These are phyloP conservation scores for Tragelaphus buxtoni DNA, from an alignment of 2,113 vertebrate genomes.

Conservation along the genomic window DNA sequence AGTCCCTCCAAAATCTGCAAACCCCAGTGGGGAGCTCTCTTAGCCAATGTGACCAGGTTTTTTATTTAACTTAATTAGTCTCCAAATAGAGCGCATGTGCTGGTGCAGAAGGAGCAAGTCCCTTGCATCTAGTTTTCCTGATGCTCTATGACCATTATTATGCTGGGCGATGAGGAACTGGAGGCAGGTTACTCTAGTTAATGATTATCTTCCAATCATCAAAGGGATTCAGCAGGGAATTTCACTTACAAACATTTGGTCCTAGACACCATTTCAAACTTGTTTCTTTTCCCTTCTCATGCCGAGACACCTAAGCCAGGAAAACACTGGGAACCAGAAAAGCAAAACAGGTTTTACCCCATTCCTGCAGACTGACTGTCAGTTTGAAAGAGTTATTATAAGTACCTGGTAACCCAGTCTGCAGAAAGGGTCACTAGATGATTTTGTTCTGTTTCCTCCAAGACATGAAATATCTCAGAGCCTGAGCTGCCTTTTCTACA, in stretches of 20 bases:
- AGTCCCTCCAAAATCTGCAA: background rate
- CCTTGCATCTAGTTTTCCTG: slow-evolving; percentile 39
- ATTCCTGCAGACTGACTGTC: background rate
- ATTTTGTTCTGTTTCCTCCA: slow-evolving; percentile 25
- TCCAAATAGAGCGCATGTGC: slow-evolving; percentile 29
- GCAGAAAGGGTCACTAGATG: background rate
- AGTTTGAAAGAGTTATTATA: slow-evolving; percentile 49
- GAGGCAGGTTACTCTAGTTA: background rate
- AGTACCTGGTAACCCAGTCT: slow-evolving; percentile 2
- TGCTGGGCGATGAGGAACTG: background rate
- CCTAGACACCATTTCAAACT: slow-evolving; percentile 22
- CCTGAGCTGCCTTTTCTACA: background rate
- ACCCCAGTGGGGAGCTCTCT: background rate
- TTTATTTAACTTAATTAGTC: slow-evolving; percentile 57
- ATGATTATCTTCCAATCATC: background rate
- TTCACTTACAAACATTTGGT: slow-evolving; percentile 52
- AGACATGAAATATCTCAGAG: background rate
- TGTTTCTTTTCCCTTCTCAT: slow-evolving; percentile 30
- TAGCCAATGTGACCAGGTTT: slow-evolving; percentile 15
- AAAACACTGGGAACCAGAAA: slow-evolving; percentile 32
- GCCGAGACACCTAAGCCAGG: slow-evolving; percentile 31
- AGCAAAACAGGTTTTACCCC: slow-evolving; percentile 49
- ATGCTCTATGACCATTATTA: slow-evolving; percentile 43
- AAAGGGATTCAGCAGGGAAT: background rate
- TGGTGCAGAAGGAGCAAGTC: slow-evolving; percentile 13